Percentiles rank a stretch among this genome's conserved stretches.
Conservation (phyloP, 2,888 invertebrate species). For the Sinelater perroti region DNA sequence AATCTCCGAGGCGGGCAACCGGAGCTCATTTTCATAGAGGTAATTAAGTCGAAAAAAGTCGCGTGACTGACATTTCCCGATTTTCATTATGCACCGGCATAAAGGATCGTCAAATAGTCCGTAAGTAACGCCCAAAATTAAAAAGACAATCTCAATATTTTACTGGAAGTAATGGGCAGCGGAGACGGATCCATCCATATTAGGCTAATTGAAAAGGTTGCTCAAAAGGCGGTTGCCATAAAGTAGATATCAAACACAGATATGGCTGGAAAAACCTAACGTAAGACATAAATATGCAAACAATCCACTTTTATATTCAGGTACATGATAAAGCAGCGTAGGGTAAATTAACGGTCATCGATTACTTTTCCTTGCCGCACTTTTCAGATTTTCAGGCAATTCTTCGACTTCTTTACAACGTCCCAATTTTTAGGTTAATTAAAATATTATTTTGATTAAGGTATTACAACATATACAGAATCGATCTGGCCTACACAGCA, state of each 20-base stretch:
- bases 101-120: slow-evolving; percentile 5
- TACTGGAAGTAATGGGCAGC: slow-evolving; percentile 2
- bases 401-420: no score
- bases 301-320: no score
- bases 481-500: no score
- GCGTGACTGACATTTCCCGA: slow-evolving; percentile 14
- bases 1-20: neutral
- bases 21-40: slow-evolving; percentile 2
- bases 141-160: slow-evolving; percentile 15
- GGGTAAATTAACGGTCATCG: no score
- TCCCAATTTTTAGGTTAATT: no score
- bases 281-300: no score
- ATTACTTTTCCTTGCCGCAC: no score
- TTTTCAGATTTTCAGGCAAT: no score
- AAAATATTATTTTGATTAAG: no score
- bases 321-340: no score
- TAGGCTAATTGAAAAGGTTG: neutral
- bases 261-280: slow-evolving; percentile 1
- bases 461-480: no score
- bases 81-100: slow-evolving; percentile 6
- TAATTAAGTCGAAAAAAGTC: slow-evolving; percentile 11
- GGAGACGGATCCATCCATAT: neutral
- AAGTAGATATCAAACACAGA: neutral
- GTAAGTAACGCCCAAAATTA: slow-evolving; percentile 14
- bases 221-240: neutral